These are phyloP conservation scores for Rhynchotus rufescens DNA, from an alignment of 2,797 vertebrate species.

Conservation along the genomic window DNA sequence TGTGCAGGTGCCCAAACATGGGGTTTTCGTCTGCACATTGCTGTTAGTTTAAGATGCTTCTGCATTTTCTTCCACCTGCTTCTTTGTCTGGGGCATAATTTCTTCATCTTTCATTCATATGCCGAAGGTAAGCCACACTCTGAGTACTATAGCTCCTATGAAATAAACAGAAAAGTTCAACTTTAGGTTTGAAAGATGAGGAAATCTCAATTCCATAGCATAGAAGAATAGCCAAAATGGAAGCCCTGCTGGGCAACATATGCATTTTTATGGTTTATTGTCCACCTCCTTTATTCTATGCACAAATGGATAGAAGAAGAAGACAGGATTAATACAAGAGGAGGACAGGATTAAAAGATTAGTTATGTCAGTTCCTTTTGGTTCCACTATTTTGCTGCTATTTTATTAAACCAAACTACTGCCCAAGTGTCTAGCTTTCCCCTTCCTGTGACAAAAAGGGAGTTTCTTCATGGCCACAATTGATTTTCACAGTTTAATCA, in stretches of 20 bases:
- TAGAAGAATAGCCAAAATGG: constrained; percentile 25
- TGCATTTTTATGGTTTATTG: constrained; percentile 71
- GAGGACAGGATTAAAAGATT: constrained; percentile 75
- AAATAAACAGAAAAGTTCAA: not conserved
- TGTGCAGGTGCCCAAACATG: not conserved
- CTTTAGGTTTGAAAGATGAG: constrained; percentile 24
- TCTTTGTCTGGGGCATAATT: not conserved
- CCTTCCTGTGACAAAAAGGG: constrained; percentile 36
- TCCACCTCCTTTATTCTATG: constrained; percentile 36
- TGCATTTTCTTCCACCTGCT: not conserved
- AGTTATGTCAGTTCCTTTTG: constrained; percentile 69
- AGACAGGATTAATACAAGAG: constrained; percentile 67
- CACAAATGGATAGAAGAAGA: constrained; percentile 51
- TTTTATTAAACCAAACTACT: constrained; percentile 57
- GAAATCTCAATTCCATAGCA: constrained; percentile 41
- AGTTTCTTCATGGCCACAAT: constrained; percentile 61
- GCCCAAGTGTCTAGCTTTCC: constrained; percentile 34
- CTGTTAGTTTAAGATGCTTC: not conserved
- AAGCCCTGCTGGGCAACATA: constrained; percentile 64
- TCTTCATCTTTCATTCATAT: not conserved
- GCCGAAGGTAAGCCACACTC: not conserved
- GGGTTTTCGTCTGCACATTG: not conserved
- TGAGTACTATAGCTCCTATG: not conserved
- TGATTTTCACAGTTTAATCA: constrained; percentile 71
- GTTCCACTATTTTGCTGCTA: constrained; percentile 62